Evolutionary conservation across 1,140 invertebrate species (phyloP).

Genomic region (Papilio aristodemus): DNA sequence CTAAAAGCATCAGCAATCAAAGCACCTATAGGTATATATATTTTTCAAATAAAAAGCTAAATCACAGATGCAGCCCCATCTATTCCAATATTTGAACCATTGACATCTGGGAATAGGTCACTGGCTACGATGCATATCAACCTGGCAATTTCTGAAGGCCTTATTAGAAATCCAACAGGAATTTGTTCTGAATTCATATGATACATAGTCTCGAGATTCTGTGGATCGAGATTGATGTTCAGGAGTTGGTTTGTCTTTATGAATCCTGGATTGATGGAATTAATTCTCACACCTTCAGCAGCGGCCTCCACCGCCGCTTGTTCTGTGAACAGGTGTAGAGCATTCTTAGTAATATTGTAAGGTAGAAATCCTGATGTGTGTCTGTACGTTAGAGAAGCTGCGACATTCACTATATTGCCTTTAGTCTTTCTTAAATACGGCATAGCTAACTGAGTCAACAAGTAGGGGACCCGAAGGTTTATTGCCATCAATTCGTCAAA

Average conservation of each 20-base stretch:
- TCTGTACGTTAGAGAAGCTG: conserved; percentile 35
- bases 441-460: conserved; percentile 86
- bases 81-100: conserved; percentile 6
- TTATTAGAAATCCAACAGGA: not conserved
- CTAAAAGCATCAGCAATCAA: no score
- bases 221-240: conserved; percentile 26
- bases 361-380: conserved; percentile 42
- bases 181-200: not conserved
- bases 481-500: conserved; percentile 86
- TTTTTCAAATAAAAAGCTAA: not conserved
- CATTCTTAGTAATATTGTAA: conserved; percentile 40
- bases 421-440: conserved; percentile 84
- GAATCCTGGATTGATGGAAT: conserved; percentile 83
- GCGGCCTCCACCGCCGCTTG: conserved; percentile 82
- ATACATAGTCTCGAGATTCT: not conserved
- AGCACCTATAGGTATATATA: no score
- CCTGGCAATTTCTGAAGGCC: not conserved
- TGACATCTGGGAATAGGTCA: conserved; percentile 18
- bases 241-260: conserved; percentile 84
- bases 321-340: conserved; percentile 85
- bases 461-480: conserved; percentile 86
- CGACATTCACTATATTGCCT: conserved; percentile 49
- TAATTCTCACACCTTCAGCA: conserved; percentile 82
- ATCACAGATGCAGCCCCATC: not conserved
- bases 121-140: conserved; percentile 17